These are phyloP conservation scores for Aphelocoma californica DNA, from an alignment of 2,797 vertebrate genomes.

Conservation along the genomic window DNA sequence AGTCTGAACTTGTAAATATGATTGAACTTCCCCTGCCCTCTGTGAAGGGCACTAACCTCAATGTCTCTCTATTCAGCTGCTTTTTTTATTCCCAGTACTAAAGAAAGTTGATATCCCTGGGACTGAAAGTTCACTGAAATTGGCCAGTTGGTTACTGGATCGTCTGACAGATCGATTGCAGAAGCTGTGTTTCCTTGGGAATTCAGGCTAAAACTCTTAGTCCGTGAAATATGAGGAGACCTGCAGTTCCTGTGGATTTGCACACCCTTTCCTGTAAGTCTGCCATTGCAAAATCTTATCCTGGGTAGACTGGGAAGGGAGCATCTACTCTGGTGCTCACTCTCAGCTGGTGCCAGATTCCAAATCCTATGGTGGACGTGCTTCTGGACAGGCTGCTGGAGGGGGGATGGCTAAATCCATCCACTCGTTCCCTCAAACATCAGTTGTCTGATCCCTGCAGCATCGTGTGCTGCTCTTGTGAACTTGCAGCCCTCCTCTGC, in stretches of 20 bases:
- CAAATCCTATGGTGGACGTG: accelerated
- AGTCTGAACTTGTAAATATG: not conserved
- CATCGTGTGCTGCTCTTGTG: not conserved
- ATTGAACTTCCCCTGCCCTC: not conserved
- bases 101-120: conserved; percentile 23
- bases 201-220: not conserved
- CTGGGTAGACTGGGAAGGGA: not conserved
- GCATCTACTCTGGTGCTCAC: not conserved
- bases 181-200: not conserved
- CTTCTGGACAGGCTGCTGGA: not conserved
- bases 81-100: not conserved
- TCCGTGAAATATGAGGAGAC: not conserved
- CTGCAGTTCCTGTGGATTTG: not conserved
- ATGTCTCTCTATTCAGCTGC: not conserved
- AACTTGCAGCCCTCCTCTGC: not conserved
- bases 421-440: not conserved
- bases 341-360: not conserved
- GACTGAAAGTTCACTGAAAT: not conserved
- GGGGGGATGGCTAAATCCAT: not conserved
- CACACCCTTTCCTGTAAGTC: not conserved
- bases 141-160: not conserved
- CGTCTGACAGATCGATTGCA: not conserved
- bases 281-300: not conserved
- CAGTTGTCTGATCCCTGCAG: not conserved
- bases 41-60: not conserved